Base-by-base conservation (phyloP, 1,140 invertebrate species). In the Chlorops oryzae region DNA sequence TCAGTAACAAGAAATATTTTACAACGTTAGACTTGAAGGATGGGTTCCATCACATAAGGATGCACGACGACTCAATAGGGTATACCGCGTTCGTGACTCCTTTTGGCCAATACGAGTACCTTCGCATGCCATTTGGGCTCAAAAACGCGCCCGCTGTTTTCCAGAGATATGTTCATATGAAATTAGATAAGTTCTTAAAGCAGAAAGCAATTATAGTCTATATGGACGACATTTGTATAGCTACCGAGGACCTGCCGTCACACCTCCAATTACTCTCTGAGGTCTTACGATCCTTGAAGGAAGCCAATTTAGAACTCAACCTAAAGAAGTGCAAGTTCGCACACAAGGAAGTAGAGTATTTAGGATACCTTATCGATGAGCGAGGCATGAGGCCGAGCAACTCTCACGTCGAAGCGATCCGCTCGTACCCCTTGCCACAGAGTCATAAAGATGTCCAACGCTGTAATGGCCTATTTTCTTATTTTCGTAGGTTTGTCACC, bases 111-210 rank as follows among this genome's bases (percentile, higher is more conserved):
- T 79, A 75, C 50, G 74, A 76, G 50, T 77, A 59, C 48, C 41
- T 55, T 0, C 55, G 61, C 45, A 60, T 76, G 53, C 74, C 73
- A 15, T 78, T 76, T 56, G 75, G 76, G 17, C 51, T 78, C 3
- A 57, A 51, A 5, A 75, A 73, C 54, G 60, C 70, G 0, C 65
- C 73, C 0, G 49, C 61, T 5, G 59, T 67, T 3, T 77, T 77
- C 47, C 69, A 74, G 49, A 43, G 63, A 22, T 54, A 72, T 4
- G 72, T 77, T 15, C 63, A 67, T 34, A 51, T 41, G 2, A 57
- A 73, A 1, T 54, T 77, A 17, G n/a, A n/a, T n/a, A 52, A 55
- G 2, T 44, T 45, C 9, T 32, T 55, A 41, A 20, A 51, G 50
- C 2, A 5, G n/a, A 15, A 38, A 1, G 34, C 21, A 15, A 40